These are phyloP conservation scores for Oxystoma pomonae DNA, from an alignment of 2,888 invertebrate species.

Conservation along the genomic window DNA sequence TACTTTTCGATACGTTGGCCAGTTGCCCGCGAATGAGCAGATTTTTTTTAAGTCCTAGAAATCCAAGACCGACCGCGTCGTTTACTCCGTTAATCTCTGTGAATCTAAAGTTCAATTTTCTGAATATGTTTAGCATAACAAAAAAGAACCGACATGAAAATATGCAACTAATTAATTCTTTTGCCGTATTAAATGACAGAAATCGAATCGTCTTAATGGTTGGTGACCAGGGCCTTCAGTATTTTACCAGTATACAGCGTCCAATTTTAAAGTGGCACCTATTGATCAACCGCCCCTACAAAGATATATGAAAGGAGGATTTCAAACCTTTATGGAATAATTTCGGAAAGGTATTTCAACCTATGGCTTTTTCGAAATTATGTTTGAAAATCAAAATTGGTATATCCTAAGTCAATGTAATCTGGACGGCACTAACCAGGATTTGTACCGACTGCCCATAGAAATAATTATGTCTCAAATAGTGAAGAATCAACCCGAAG, in stretches of 20 bases:
- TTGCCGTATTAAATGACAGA: neutral
- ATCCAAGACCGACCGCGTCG: neutral
- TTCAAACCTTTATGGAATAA: neutral
- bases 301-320: neutral
- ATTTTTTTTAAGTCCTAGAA: neutral
- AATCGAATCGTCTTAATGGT: neutral
- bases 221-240: neutral
- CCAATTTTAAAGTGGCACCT: neutral
- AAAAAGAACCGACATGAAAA: neutral
- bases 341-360: neutral
- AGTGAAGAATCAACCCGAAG: neutral
- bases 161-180: neutral
- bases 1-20: neutral
- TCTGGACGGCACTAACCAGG: neutral
- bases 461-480: neutral
- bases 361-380: neutral
- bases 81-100: neutral
- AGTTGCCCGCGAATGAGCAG: neutral
- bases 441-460: neutral
- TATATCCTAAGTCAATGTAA: slow-evolving; percentile 1
- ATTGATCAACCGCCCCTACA: neutral
- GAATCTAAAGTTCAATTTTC: neutral
- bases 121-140: neutral
- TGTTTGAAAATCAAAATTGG: neutral
- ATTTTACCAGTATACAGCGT: neutral